Evolutionary conservation across 1,140 invertebrate species (phyloP).

Genomic region (Heliconius eleuchia): DNA sequence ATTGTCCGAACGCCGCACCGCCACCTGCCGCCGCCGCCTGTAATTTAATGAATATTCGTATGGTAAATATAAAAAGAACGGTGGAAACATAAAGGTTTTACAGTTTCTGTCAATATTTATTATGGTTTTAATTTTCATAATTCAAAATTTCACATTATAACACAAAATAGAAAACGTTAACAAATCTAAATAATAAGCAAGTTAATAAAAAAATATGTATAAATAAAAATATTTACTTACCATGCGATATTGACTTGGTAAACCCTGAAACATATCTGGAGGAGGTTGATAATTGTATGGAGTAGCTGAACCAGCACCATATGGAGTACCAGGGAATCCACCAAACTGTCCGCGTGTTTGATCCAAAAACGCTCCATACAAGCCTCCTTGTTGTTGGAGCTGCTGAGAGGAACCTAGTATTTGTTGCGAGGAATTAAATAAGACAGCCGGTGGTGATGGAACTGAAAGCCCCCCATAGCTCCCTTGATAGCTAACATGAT

Average conservation of each 20-base stretch:
- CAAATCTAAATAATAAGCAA: too few species aligned
- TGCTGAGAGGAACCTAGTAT: constrained; percentile 85
- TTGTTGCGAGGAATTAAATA: constrained; percentile 89
- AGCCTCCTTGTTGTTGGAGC: constrained; percentile 87
- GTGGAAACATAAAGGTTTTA: too few species aligned
- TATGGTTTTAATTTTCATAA: too few species aligned
- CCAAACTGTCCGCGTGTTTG: constrained; percentile 77
- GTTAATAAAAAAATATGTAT: not conserved
- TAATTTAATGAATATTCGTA: not conserved
- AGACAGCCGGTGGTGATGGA: constrained; percentile 90
- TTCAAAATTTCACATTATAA: too few species aligned
- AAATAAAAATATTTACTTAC: constrained; percentile 68
- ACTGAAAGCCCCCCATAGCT: constrained; percentile 88
- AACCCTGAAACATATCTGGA: constrained; percentile 91
- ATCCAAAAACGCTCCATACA: constrained; percentile 82
- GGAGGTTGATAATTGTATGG: constrained; percentile 83
- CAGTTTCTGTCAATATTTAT: too few species aligned
- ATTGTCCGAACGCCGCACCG: constrained; percentile 87
- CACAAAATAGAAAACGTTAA: too few species aligned
- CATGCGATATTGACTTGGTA: constrained; percentile 88
- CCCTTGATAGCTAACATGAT: constrained; percentile 76
- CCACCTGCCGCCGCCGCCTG: constrained; percentile 82
- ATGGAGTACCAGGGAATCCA: constrained; percentile 75
- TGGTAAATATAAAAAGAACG: too few species aligned
- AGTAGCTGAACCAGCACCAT: constrained; percentile 77